phyloP scores from a whole-genome alignment of 2,888 invertebrate genomes.

The Plutella xylostella region DNA sequence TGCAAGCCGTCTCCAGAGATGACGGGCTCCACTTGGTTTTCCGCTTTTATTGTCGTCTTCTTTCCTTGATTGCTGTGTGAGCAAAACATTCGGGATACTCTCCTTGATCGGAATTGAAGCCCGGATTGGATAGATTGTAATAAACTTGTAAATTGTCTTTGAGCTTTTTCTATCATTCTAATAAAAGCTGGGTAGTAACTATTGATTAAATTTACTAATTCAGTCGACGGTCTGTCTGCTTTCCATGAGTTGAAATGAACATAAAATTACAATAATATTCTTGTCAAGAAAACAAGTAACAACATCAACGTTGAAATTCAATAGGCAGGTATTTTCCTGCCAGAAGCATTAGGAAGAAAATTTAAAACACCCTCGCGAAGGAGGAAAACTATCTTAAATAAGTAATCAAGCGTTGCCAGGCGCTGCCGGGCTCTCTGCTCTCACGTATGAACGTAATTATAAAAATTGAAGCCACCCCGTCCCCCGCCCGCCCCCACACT shows the following conservation, averaged over 20 bases:
- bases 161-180: too few relatives aligned
- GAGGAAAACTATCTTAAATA: constrained; percentile 46
- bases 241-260: too few relatives aligned
- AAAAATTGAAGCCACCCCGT: constrained; percentile 66
- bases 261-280: too few relatives aligned
- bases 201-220: too few relatives aligned
- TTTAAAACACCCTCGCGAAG: constrained; percentile 27
- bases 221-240: too few relatives aligned
- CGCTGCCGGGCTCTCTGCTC: constrained; percentile 43
- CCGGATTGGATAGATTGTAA: too few relatives aligned
- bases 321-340: too few relatives aligned
- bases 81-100: constrained; percentile 57
- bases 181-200: too few relatives aligned
- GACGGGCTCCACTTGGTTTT: constrained; percentile 66
- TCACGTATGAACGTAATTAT: constrained; percentile 74
- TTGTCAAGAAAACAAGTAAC: too few relatives aligned
- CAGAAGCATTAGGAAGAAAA: constrained; percentile 11
- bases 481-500: constrained; percentile 46
- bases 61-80: constrained; percentile 62
- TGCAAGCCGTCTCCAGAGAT: constrained; percentile 70
- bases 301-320: too few relatives aligned
- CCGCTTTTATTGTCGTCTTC: constrained; percentile 66
- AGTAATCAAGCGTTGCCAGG: constrained; percentile 36
- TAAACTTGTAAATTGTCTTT: too few relatives aligned
- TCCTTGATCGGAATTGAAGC: constrained; percentile 57